Percentiles rank a stretch among this genome's conserved stretches.
Conservation (phyloP, 1,140 invertebrate genomes). For the Monochamus saltuarius region DNA sequence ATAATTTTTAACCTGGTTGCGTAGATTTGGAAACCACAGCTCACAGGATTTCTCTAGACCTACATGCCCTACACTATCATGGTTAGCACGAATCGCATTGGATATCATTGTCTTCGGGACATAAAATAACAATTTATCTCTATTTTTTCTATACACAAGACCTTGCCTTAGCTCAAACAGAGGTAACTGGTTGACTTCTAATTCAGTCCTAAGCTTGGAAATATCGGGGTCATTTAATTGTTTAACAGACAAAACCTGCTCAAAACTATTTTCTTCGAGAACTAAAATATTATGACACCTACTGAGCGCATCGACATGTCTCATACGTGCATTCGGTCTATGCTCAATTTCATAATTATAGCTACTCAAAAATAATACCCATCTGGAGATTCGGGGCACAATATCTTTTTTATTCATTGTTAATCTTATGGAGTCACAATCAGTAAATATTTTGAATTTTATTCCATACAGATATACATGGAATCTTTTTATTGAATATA, state of each 20-base stretch:
- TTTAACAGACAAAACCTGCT: too few relatives aligned
- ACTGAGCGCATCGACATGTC: conserved; percentile 45
- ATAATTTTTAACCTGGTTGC: conserved; percentile 33
- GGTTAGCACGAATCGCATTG: too few relatives aligned
- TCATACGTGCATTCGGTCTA: conserved; percentile 32
- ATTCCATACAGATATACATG: too few relatives aligned
- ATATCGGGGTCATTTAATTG: too few relatives aligned
- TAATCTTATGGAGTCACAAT: conserved; percentile 38
- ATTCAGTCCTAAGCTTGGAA: too few relatives aligned
- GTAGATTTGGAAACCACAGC: conserved; percentile 44
- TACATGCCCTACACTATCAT: too few relatives aligned
- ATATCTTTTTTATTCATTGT: conserved; percentile 35
- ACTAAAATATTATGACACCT: too few relatives aligned
- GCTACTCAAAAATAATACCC: conserved; percentile 31
- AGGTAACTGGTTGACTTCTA: too few relatives aligned
- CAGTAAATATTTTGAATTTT: conserved; percentile 50
- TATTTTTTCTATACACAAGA: conserved; percentile 6
- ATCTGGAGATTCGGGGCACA: conserved; percentile 33
- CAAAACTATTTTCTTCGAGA: too few relatives aligned
- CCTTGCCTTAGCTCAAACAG: conserved; percentile 1
- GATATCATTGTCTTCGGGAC: too few relatives aligned
- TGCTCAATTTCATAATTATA: conserved; percentile 40
- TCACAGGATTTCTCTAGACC: not conserved
- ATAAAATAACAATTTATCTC: conserved; percentile 12
- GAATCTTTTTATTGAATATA: too few relatives aligned